Base-by-base conservation (phyloP, 2,113 vertebrate genomes). In the Trochalopteron elliotii region DNA sequence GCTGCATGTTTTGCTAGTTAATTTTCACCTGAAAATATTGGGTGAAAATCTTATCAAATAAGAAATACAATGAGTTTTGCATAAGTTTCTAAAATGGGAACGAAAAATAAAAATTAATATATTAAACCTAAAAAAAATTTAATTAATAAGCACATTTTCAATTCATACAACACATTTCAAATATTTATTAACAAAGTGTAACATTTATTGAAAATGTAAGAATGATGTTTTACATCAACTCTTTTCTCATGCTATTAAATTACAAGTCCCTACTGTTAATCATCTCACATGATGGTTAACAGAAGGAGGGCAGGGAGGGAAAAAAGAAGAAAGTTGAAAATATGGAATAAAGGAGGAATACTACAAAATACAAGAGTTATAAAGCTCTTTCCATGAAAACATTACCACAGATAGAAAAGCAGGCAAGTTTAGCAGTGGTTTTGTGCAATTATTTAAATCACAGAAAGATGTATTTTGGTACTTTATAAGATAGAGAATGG, bases 191-290 rank as follows among this genome's bases (percentile, higher is more conserved):
- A 60, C 20, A 42, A 42, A 40, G 40, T 40, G 44, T 44, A 39
- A 39, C 10, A 39, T 39, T 39, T 39, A 39, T 39, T 39, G 37
- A 39, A 39, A 39, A 39, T 39, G 37, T 39, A 44, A 44, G 18
- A 44, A 44, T 44, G 44, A 44, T 44, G 44, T 65, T 90, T 70
- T 44, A 44, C 25, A 42, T 31, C 12, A 50, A 45, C 11, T 30
- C 22, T 89, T 68, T 59, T 28, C 39, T 63, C 24, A 28, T 44
- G 21, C 35, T 50, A 20, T 13, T 69, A 49, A 78, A 31, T 30
- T 18, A 37, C 4, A 56, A 55, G 17, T 27, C 0, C 0, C 21
- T 78, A 31, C 8, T 30, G 12, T 21, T 31, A 55, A 40, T 59
- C 6, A 55, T 23, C 39, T 69, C 44, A 45, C 16, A 15, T 20